Evolutionary conservation across 2,113 vertebrate genomes (phyloP).

Genomic region (Ondatra zibethicus): DNA sequence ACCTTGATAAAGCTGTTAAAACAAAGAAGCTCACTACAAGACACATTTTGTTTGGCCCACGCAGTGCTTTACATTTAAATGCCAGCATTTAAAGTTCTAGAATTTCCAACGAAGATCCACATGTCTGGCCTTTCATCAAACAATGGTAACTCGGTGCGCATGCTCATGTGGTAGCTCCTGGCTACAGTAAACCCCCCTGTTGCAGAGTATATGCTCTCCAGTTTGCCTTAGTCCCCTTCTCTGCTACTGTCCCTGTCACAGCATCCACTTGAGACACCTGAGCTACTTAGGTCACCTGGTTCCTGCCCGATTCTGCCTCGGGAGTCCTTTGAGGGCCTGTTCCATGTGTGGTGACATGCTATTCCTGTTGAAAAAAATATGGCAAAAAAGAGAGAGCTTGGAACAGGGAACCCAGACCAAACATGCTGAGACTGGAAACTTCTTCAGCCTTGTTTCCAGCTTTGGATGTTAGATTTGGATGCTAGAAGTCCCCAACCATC

Average conservation of each 20-base stretch:
- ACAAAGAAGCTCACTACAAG: not conserved
- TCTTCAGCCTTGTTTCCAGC: not conserved
- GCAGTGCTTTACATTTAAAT: conserved; percentile 10
- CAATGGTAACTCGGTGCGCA: not conserved
- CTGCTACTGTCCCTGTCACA: too few relatives aligned
- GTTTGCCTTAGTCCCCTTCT: not conserved
- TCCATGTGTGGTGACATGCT: not conserved
- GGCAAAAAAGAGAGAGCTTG: not conserved
- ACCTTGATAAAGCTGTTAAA: not conserved
- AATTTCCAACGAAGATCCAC: not conserved
- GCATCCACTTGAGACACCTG: too few relatives aligned
- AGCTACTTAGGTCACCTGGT: fast-evolving
- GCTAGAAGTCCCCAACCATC: not conserved
- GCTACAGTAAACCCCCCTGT: not conserved
- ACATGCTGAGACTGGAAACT: not conserved
- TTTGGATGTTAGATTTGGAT: not conserved
- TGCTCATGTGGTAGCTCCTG: not conserved
- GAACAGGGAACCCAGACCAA: not conserved
- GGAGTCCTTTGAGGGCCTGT: not conserved
- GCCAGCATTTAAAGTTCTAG: conserved; percentile 30
- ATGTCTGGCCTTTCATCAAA: not conserved
- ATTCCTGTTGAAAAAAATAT: not conserved
- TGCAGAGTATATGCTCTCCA: not conserved
- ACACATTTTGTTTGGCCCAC: not conserved
- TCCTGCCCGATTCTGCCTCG: not conserved